Conservation (phyloP, 2,113 vertebrate species). For the Rana temporaria region DNA sequence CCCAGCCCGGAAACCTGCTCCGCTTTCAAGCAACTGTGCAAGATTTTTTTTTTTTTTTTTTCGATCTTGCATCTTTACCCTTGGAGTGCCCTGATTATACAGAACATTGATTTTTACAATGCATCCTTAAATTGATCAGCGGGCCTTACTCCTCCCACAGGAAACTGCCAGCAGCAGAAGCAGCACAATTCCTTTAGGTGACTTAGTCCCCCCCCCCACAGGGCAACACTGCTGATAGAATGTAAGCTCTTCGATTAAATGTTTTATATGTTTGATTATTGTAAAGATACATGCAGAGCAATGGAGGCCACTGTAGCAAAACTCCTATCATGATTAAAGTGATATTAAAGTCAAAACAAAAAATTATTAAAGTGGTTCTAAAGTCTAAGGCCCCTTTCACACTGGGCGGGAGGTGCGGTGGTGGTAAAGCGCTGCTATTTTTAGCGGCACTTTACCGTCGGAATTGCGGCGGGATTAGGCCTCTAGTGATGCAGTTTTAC, state of each 20-base stretch:
- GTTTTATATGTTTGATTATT: no score
- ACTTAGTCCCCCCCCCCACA: neutral
- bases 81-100: constrained; percentile 96
- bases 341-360: no score
- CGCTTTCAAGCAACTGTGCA: constrained; percentile 60
- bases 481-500: no score
- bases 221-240: neutral
- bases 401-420: no score
- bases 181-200: constrained; percentile 67
- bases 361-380: no score
- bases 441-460: no score
- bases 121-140: constrained; percentile 86
- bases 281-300: no score
- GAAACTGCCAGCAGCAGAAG: constrained; percentile 71
- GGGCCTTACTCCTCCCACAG: constrained; percentile 79
- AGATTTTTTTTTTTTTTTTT: constrained; percentile 28
- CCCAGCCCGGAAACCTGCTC: constrained; percentile 64
- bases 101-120: constrained; percentile 93
- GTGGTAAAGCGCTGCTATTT: no score
- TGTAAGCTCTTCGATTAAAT: neutral
- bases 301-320: no score
- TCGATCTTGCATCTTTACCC: constrained; percentile 83
- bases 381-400: no score
- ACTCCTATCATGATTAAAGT: no score
- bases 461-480: no score